phyloP scores from a whole-genome alignment of 1,140 invertebrate genomes.

The Philaenus spumarius region DNA sequence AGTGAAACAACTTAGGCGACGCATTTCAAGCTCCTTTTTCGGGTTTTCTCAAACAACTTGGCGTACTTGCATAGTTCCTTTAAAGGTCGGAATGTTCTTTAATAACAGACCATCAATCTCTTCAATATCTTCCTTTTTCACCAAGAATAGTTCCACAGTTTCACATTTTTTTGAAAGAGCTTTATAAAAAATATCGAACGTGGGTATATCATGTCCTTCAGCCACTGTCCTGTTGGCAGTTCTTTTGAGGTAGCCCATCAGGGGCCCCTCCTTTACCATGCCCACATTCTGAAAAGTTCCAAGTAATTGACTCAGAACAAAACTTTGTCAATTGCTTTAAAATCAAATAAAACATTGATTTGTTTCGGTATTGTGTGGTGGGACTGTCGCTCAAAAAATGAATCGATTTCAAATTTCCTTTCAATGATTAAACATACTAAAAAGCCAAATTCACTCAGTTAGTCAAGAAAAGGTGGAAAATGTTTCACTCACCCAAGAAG shows the following conservation, averaged over 20 bases:
- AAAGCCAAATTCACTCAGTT: conserved; percentile 33
- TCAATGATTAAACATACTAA: conserved; percentile 2
- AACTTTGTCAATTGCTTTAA: neutral
- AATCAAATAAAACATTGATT: conserved; percentile 18
- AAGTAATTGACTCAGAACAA: conserved; percentile 22
- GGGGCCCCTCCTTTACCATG: conserved; percentile 37
- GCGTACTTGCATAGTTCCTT: conserved; percentile 2
- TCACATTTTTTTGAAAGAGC: neutral
- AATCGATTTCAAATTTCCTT: conserved; percentile 2
- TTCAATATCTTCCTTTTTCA: neutral
- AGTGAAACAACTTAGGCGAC: neutral
- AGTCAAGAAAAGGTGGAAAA: no score
- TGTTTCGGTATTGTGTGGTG: conserved; percentile 20
- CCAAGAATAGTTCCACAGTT: neutral
- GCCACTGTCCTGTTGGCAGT: conserved; percentile 29
- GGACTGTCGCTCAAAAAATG: conserved; percentile 18
- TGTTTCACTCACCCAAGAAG: no score
- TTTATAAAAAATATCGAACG: neutral
- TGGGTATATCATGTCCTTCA: conserved; percentile 24
- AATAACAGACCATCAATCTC: neutral
- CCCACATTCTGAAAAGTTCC: conserved; percentile 35
- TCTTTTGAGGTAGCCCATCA: conserved; percentile 38
- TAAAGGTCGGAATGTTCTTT: neutral
- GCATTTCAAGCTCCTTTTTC: neutral
- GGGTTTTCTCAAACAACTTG: neutral